These are phyloP conservation scores for Egretta garzetta DNA, from an alignment of 2,113 vertebrate species.

Conservation along the genomic window DNA sequence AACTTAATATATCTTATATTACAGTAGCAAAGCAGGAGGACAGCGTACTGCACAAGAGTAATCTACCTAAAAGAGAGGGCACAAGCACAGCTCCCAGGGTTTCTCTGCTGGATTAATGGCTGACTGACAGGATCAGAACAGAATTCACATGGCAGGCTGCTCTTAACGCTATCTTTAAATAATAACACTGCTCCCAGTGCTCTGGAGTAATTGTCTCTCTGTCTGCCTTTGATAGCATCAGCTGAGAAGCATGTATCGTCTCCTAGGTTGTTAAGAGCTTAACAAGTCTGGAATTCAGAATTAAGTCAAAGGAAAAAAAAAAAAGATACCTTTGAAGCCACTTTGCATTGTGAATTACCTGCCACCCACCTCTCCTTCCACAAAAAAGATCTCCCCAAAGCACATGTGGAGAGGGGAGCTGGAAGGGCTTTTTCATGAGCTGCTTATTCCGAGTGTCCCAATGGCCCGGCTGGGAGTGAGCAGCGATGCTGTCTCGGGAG, in stretches of 20 bases:
- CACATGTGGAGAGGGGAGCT: rapidly evolving
- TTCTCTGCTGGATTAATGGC: background rate
- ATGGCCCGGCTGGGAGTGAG: background rate
- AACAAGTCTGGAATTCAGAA: background rate
- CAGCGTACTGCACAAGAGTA: background rate
- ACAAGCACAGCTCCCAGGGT: background rate
- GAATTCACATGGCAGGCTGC: background rate
- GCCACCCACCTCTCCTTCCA: background rate
- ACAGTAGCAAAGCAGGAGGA: background rate
- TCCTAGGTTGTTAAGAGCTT: background rate
- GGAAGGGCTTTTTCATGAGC: background rate
- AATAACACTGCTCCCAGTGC: background rate
- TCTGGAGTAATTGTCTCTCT: background rate
- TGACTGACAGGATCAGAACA: background rate
- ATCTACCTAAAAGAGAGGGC: background rate
- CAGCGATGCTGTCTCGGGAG: background rate
- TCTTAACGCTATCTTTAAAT: background rate
- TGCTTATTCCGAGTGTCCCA: background rate
- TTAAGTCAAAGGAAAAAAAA: background rate
- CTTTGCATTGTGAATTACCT: background rate
- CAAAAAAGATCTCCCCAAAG: background rate
- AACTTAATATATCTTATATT: background rate
- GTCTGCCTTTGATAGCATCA: background rate
- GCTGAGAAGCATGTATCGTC: background rate
- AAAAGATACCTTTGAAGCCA: background rate